Evolutionary conservation across 2,113 vertebrate genomes (phyloP).

Genomic region (Rattus rattus): DNA sequence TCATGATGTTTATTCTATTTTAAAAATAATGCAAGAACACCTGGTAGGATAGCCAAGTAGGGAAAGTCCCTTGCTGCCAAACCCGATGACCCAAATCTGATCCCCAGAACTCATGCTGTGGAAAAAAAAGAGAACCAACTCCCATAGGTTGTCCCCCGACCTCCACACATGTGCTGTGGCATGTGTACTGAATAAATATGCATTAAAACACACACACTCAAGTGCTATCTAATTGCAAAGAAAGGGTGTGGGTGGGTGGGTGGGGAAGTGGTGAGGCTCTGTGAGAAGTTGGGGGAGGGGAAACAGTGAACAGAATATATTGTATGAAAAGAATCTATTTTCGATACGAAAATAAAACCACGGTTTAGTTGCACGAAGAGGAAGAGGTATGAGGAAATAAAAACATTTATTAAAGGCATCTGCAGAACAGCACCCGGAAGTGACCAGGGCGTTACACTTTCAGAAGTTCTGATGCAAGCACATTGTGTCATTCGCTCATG

Average conservation of each 20-base stretch:
- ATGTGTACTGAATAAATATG: not conserved
- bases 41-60: not conserved
- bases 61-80: too few species aligned
- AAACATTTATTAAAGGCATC: constrained; percentile 37
- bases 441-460: not conserved
- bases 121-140: not conserved
- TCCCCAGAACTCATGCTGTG: not conserved
- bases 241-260: not conserved
- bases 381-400: constrained; percentile 62
- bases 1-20: constrained; percentile 49
- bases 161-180: too few species aligned
- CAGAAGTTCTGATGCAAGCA: not conserved
- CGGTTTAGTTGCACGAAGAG: constrained; percentile 3
- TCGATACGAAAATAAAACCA: not conserved
- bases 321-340: not conserved
- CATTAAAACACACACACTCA: not conserved
- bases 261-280: not conserved
- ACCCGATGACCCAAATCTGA: not conserved
- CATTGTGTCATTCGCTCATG: not conserved
- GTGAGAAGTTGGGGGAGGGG: not conserved
- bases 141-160: not conserved
- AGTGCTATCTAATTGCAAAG: not conserved
- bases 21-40: not conserved
- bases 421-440: not conserved
- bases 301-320: not conserved